These are phyloP conservation scores for Cerastis leucographa DNA, from an alignment of 2,888 invertebrate species.

Conservation along the genomic window DNA sequence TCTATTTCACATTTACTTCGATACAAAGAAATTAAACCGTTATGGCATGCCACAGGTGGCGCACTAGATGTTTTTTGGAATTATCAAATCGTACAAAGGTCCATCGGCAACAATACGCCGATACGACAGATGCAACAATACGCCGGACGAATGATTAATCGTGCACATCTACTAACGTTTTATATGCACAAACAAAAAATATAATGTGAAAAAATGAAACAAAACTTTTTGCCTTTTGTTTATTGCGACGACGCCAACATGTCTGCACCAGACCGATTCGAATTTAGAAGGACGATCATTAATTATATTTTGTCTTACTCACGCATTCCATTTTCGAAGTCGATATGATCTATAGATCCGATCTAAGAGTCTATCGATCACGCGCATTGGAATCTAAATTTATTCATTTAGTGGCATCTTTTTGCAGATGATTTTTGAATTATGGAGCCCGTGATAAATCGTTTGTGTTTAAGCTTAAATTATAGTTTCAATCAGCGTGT, in stretches of 20 bases:
- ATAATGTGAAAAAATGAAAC: conserved; percentile 76
- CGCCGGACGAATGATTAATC: conserved; percentile 86
- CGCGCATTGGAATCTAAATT: conserved; percentile 88
- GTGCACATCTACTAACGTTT: conserved; percentile 84
- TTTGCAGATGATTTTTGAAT: conserved; percentile 87
- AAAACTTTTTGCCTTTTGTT: conserved; percentile 88
- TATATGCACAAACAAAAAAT: conserved; percentile 83
- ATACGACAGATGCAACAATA: conserved; percentile 88
- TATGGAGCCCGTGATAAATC: conserved; percentile 78
- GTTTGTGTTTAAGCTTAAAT: conserved; percentile 76
- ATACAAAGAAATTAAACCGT: conserved; percentile 70
- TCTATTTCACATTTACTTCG: conserved; percentile 73
- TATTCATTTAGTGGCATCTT: conserved; percentile 89
- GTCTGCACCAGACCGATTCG: conserved; percentile 89
- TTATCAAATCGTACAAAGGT: conserved; percentile 78
- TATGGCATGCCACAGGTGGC: conserved; percentile 83
- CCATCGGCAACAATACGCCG: conserved; percentile 83
- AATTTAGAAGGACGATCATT: conserved; percentile 89
- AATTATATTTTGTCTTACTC: conserved; percentile 91
- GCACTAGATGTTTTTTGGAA: conserved; percentile 77
- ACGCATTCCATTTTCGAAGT: conserved; percentile 89
- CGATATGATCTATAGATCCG: conserved; percentile 90
- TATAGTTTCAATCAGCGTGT: conserved; percentile 77
- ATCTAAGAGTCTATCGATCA: conserved; percentile 90
- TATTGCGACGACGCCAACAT: conserved; percentile 89